Percentiles rank a stretch among this genome's conserved stretches.
Evolutionary conservation across 2,797 vertebrate species (phyloP).

Genomic region (Macroramphosus scolopax): DNA sequence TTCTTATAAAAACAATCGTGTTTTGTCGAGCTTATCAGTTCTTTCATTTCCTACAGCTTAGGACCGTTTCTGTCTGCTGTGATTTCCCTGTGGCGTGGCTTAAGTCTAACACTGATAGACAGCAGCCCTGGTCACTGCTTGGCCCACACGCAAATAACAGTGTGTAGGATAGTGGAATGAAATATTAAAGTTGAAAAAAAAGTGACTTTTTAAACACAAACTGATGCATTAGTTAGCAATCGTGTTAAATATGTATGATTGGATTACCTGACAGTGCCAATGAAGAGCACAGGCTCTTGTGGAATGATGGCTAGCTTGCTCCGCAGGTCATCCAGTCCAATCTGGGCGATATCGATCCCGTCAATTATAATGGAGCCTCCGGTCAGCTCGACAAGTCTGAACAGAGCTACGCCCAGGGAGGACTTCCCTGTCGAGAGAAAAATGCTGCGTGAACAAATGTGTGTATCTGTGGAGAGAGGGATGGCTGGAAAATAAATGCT

Average conservation of each 20-base stretch:
- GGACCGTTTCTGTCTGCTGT: too few relatives aligned
- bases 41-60: slow-evolving; percentile 13
- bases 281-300: slow-evolving; percentile 86
- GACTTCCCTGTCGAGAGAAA: slow-evolving; percentile 80
- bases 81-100: slow-evolving; percentile 3
- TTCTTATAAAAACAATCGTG: slow-evolving; percentile 3
- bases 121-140: neutral
- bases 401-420: slow-evolving; percentile 81
- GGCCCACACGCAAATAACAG: neutral
- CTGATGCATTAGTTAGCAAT: neutral
- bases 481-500: slow-evolving; percentile 2
- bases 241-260: too few relatives aligned
- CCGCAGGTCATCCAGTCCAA: slow-evolving; percentile 81
- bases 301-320: slow-evolving; percentile 85
- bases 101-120: slow-evolving; percentile 2
- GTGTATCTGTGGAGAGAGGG: neutral
- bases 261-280: slow-evolving; percentile 83
- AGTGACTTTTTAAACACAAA: slow-evolving; percentile 1
- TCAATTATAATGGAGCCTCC: slow-evolving; percentile 83
- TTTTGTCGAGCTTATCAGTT: neutral
- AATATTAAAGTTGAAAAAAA: too few relatives aligned
- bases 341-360: slow-evolving; percentile 77
- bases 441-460: slow-evolving; percentile 9
- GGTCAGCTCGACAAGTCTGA: slow-evolving; percentile 81
- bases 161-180: neutral